Conservation (phyloP, 2,113 vertebrate species). For the Natator depressus region DNA sequence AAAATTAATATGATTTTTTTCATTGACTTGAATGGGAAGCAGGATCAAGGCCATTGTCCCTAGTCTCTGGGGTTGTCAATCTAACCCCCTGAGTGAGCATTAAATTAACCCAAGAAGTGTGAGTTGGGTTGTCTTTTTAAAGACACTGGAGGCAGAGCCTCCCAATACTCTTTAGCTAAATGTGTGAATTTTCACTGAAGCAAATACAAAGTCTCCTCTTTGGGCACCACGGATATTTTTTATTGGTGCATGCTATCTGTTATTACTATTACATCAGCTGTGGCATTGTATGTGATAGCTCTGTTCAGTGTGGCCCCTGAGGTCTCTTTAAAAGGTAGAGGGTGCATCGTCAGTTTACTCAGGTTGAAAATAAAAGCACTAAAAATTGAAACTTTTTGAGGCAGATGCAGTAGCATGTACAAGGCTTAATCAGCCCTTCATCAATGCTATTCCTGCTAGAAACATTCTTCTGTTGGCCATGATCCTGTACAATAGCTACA, state of each 20-base stretch:
- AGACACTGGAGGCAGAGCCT: neutral
- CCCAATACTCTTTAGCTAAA: neutral
- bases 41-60: neutral
- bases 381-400: constrained; percentile 1
- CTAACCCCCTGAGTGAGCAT: neutral
- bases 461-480: rapidly evolving
- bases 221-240: neutral
- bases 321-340: neutral
- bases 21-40: neutral
- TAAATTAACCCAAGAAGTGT: rapidly evolving
- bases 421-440: neutral
- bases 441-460: rapidly evolving
- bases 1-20: neutral
- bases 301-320: neutral
- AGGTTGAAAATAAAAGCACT: constrained; percentile 35
- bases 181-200: rapidly evolving
- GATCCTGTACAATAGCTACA: rapidly evolving
- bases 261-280: neutral
- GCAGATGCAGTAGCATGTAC: rapidly evolving
- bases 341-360: constrained; percentile 9
- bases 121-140: rapidly evolving
- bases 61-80: neutral
- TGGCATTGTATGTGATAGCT: neutral
- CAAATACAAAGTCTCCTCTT: neutral
- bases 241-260: neutral